Conservation (phyloP, 2,113 vertebrate genomes). For the Halichoerus grypus region DNA sequence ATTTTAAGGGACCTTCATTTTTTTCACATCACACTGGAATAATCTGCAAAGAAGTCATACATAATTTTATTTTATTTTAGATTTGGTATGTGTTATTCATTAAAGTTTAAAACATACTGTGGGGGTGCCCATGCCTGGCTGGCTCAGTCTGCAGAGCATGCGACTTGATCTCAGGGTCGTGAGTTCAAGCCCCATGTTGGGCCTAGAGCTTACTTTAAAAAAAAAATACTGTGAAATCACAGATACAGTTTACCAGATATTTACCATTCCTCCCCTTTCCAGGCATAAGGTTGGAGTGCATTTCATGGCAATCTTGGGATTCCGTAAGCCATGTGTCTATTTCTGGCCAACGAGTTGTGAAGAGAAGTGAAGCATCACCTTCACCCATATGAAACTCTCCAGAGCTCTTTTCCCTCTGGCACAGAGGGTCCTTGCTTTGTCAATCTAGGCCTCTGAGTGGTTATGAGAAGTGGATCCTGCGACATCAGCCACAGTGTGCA, state of each 20-base stretch:
- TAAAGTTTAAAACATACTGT: neutral
- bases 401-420: neutral
- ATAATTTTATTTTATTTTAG: constrained; percentile 61
- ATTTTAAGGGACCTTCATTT: neutral
- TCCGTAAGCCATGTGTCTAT: neutral
- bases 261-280: neutral
- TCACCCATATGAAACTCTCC: neutral
- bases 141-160: neutral
- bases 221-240: neutral
- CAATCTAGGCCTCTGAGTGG: too few species aligned
- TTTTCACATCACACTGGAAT: constrained; percentile 27
- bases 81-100: neutral
- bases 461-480: neutral
- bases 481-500: neutral
- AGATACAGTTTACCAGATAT: neutral
- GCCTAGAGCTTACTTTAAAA: neutral
- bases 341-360: neutral
- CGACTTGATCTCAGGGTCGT: neutral
- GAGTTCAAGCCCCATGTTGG: neutral
- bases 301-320: neutral
- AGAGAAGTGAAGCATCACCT: neutral
- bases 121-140: neutral
- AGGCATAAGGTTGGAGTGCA: neutral
- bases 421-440: neutral
- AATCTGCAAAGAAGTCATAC: neutral